These are phyloP conservation scores for Otis tarda DNA, from an alignment of 2,113 vertebrate genomes.

Conservation along the genomic window DNA sequence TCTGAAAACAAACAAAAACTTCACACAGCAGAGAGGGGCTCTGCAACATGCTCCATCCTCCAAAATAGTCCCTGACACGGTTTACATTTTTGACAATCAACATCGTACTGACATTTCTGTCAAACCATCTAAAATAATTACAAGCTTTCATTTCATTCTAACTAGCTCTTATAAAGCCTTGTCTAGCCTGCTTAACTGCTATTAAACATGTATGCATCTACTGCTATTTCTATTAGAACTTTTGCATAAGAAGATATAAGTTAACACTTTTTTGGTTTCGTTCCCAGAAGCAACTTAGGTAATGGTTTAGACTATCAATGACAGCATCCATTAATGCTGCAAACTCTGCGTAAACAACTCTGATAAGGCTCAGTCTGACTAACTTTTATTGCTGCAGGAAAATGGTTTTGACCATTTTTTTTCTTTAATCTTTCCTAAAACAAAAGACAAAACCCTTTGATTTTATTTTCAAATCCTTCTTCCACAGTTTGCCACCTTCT, in stretches of 20 bases:
- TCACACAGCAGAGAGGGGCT: background rate
- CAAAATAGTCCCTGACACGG: background rate
- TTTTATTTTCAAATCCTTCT: background rate
- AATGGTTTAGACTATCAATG: background rate
- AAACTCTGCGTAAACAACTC: background rate
- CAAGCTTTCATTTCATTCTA: background rate
- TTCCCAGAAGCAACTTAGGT: background rate
- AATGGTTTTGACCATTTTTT: background rate
- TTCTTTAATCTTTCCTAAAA: background rate
- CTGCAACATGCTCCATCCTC: background rate
- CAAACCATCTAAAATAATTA: background rate
- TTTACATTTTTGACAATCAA: background rate
- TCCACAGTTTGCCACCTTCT: background rate
- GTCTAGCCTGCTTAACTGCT: background rate
- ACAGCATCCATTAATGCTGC: background rate
- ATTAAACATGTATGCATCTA: background rate
- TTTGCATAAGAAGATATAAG: background rate
- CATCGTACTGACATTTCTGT: background rate
- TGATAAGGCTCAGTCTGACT: background rate
- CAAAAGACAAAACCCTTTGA: background rate
- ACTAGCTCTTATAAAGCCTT: background rate
- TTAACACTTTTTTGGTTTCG: background rate
- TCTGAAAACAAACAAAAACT: background rate
- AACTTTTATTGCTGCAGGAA: background rate
- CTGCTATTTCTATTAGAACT: background rate